Evolutionary conservation across 2,113 vertebrate genomes (phyloP), one percentile per base, ranked within the genome.

Genomic region (Serilophus lunatus): DNA sequence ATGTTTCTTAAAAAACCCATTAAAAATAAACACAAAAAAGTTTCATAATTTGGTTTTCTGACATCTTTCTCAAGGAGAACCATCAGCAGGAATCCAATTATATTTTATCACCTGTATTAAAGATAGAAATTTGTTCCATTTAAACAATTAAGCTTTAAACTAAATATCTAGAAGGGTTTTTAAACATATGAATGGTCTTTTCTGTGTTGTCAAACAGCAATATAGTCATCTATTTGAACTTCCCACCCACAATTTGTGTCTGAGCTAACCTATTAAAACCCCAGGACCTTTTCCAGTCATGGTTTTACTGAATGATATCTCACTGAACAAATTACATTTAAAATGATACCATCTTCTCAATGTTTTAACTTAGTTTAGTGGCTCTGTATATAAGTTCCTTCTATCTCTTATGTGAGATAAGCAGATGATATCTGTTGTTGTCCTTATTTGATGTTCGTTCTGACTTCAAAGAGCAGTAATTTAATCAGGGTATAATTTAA

Each of bases 351-450:
- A 44, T 86, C 61, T 95, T 74, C 85, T 77, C 44, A 69, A n/a
- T n/a, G n/a, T 90, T 86, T 69, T 92, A 91, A 94, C 86, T 91
- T 60, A 90, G 53, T 95, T 93, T 87, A 76, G 36, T 80, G 81
- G 26, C 77, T 95, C 50, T 95, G 53, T 13, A 80, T 90, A 77
- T 86, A 94, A 90, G 65, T 38, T 93, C 23, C 36, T 68, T 86
- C 70, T 75, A 6, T 80, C 63, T 82, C 78, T 76, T 71, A 26
- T 9, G 93, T 88, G 74, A 93, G 81, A 88, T 71, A 95, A 93
- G 47, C 47, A 72, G 66, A 83, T 18, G 3, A 36, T 94, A 31
- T 95, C 72, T 93, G 25, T 29, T 93, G 5, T 40, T 63, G 45
- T n/a, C 28, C 29, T 80, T 82, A 23, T 86, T 95, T 90, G 79